A percentile compares a stretch with the other conserved stretches of the same genome.
Conservation (phyloP, 2,888 invertebrate genomes). For the Hyppa rectilinea region DNA sequence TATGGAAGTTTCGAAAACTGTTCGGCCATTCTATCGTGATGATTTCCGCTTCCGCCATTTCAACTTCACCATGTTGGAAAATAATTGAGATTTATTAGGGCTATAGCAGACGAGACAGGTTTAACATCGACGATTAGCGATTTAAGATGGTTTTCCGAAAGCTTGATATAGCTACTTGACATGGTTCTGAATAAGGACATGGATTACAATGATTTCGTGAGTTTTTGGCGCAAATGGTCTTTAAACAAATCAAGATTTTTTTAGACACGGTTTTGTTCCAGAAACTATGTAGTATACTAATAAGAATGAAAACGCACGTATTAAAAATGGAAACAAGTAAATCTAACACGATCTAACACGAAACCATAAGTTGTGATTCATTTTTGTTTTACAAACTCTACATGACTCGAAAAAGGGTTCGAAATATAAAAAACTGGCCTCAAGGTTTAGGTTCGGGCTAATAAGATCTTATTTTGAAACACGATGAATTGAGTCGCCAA, state of each 20-base stretch:
- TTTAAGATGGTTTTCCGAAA: background rate
- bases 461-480: background rate
- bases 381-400: background rate
- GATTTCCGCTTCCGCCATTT: slow-evolving; percentile 48
- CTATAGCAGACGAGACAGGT: background rate
- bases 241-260: background rate
- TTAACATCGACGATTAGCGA: background rate
- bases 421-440: no score
- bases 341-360: no score
- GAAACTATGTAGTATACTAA: no score
- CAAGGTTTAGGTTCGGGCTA: no score
- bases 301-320: no score
- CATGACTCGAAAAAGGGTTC: no score
- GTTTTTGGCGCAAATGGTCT: no score
- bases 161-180: background rate
- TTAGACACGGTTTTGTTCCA: no score
- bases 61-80: slow-evolving; percentile 50
- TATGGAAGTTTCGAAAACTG: slow-evolving; percentile 62
- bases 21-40: slow-evolving; percentile 43
- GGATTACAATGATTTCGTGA: background rate
- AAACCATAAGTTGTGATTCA: no score
- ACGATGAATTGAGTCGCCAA: no score
- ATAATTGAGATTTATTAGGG: slow-evolving; percentile 57
- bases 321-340: no score
- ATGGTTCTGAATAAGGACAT: no score